These are phyloP conservation scores for Polyommatus iphigenia DNA, from an alignment of 2,888 invertebrate species.

Conservation along the genomic window DNA sequence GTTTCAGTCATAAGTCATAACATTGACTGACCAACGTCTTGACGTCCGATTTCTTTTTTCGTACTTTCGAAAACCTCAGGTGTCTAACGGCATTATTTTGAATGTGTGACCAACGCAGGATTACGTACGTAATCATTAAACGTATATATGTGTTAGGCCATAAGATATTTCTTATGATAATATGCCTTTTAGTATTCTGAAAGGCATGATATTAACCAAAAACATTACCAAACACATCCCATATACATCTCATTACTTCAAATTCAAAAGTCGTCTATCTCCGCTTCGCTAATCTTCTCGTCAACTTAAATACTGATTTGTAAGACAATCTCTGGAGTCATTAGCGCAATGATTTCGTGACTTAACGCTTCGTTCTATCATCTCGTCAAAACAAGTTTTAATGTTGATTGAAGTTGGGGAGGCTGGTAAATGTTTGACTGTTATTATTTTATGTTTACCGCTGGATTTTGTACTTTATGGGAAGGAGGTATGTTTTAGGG, in stretches of 20 bases:
- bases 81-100: too few species aligned
- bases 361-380: slow-evolving; percentile 59
- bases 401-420: slow-evolving; percentile 54
- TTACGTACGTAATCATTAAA: too few species aligned
- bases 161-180: too few species aligned
- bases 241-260: background rate
- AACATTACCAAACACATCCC: background rate
- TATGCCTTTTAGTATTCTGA: too few species aligned
- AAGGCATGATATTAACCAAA: background rate
- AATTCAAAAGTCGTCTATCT: background rate
- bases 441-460: slow-evolving; percentile 14
- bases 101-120: too few species aligned
- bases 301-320: slow-evolving; percentile 31
- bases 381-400: slow-evolving; percentile 61
- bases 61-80: too few species aligned
- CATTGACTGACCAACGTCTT: too few species aligned
- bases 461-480: slow-evolving; percentile 6
- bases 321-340: slow-evolving; percentile 33
- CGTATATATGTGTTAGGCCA: too few species aligned
- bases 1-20: too few species aligned
- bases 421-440: slow-evolving; percentile 8
- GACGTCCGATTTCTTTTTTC: too few species aligned
- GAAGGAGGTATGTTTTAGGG: background rate
- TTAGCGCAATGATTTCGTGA: slow-evolving; percentile 43
- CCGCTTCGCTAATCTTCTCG: background rate